Evolutionary conservation across 2,797 vertebrate genomes (phyloP), one percentile per base, ranked within the genome.

Genomic region (Carcharodon carcharias): DNA sequence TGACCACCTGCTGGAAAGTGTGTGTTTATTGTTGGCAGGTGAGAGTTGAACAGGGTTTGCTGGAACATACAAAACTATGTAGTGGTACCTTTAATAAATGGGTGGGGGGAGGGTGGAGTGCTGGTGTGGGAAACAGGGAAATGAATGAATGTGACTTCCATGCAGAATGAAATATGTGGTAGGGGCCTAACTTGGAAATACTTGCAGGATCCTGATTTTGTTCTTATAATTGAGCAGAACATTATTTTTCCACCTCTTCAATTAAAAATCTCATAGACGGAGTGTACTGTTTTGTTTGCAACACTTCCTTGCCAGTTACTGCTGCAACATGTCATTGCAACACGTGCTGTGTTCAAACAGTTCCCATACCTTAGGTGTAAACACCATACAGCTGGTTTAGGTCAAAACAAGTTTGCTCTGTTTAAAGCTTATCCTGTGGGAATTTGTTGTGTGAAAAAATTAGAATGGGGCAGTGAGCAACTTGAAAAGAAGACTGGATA

Each of bases 291-390:
- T 45, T 67, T 73, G 65, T 95, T 95, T 54, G 67, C 31, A 14
- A 95, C 69, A 71, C 21, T 93, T 93, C 91, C 91, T 95, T 95
- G 94, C 69, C 14, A 95, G 45, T 35, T 77, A 35, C 94, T 95
- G 94, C 65, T 95, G 94, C 71, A 95, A 93, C 69, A 71, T 77
- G 50, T 95, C 94, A 95, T 77, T 95, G 94, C 94, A 11, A 93
- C 61, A 95, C 31, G 94, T 71, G 69, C 71, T 73, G 45, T 77
- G 54, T 95, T 95, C 69, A 77, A 95, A 71, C 94, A 71, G 31
- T 77, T 95, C 69, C 94, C 71, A 77, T 56, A 95, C 94, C 67
- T 58, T 77, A n/a, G 56, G 5, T 56, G 12, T 77, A 77, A 69
- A 73, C 69, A 95, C 16, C 31, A 95, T 35, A 95, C 69, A 54